Percentiles rank a stretch among this genome's conserved stretches.
Evolutionary conservation across 2,888 invertebrate genomes (phyloP).

Genomic region (Mechanitis messenoides): DNA sequence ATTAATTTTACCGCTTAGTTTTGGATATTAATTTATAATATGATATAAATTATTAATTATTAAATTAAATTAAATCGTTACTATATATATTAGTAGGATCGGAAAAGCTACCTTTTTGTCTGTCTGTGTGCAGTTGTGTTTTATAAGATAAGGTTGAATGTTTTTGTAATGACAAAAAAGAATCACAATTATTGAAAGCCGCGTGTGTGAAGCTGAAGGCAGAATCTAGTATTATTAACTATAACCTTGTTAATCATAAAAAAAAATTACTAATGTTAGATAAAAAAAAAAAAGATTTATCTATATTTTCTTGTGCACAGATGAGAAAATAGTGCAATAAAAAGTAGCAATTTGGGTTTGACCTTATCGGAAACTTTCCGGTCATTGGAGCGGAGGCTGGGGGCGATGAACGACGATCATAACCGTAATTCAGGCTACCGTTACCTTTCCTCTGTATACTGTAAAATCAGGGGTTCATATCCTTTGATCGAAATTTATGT

Average conservation of each 20-base stretch:
- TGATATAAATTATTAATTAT: slow-evolving; percentile 1
- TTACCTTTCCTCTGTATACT: slow-evolving; percentile 33
- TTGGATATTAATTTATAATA: slow-evolving; percentile 7
- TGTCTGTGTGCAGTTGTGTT: no score
- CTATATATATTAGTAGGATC: no score
- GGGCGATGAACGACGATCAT: slow-evolving; percentile 45
- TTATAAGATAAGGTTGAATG: no score
- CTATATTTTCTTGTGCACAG: background rate
- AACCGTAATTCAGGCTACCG: slow-evolving; percentile 43
- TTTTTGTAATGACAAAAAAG: no score
- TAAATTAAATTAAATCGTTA: background rate
- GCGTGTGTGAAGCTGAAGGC: no score
- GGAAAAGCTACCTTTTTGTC: no score
- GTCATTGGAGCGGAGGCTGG: slow-evolving; percentile 53
- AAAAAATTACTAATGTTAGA: background rate
- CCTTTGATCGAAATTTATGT: slow-evolving; percentile 5
- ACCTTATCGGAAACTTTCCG: slow-evolving; percentile 62
- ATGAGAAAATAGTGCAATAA: slow-evolving; percentile 39
- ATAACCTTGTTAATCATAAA: no score
- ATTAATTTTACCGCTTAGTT: background rate
- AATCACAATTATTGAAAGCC: no score
- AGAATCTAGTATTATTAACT: no score
- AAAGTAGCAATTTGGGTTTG: slow-evolving; percentile 45
- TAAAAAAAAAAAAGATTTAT: no score
- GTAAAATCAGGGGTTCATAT: slow-evolving; percentile 12